phyloP scores from a whole-genome alignment of 1,140 invertebrate genomes.

The Atta texana region DNA sequence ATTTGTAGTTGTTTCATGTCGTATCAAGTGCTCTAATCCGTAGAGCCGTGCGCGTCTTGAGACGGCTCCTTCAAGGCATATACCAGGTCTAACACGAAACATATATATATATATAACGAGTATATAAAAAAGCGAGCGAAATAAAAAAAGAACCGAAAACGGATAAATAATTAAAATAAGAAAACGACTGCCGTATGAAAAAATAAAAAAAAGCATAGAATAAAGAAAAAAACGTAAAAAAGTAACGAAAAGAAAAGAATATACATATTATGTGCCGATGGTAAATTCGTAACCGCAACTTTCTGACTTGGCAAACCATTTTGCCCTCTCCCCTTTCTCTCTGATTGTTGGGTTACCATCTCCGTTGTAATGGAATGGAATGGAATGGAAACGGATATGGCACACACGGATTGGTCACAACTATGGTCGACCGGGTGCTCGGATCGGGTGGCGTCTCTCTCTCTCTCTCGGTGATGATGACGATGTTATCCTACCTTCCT shows the following conservation, averaged over 20 bases:
- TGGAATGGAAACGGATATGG: slow-evolving; percentile 83
- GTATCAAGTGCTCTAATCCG: slow-evolving; percentile 22
- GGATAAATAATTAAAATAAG: slow-evolving; percentile 49
- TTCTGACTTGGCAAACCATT: slow-evolving; percentile 93
- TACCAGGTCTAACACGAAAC: slow-evolving; percentile 56
- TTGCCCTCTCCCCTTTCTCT: slow-evolving; percentile 91
- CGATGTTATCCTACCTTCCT: slow-evolving; percentile 69
- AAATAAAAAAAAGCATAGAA: slow-evolving; percentile 64
- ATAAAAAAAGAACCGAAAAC: slow-evolving; percentile 41
- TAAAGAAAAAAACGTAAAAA: slow-evolving; percentile 67
- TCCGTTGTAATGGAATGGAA: slow-evolving; percentile 85
- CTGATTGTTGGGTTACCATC: slow-evolving; percentile 92
- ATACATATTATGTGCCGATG: slow-evolving; percentile 81
- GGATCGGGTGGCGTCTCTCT: slow-evolving; percentile 77
- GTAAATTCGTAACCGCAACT: slow-evolving; percentile 87
- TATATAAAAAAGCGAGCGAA: slow-evolving; percentile 45
- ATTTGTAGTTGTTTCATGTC: slow-evolving; percentile 24
- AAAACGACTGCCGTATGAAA: slow-evolving; percentile 30
- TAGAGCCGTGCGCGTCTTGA: slow-evolving; percentile 51
- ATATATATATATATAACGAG: slow-evolving; percentile 54
- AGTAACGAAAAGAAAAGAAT: slow-evolving; percentile 73
- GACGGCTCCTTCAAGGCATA: slow-evolving; percentile 67
- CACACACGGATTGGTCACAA: slow-evolving; percentile 81
- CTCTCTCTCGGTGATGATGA: slow-evolving; percentile 65
- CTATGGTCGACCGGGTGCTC: slow-evolving; percentile 77